phyloP scores from a whole-genome alignment of 2,113 vertebrate genomes.

The Mesoclemmys tuberculata region DNA sequence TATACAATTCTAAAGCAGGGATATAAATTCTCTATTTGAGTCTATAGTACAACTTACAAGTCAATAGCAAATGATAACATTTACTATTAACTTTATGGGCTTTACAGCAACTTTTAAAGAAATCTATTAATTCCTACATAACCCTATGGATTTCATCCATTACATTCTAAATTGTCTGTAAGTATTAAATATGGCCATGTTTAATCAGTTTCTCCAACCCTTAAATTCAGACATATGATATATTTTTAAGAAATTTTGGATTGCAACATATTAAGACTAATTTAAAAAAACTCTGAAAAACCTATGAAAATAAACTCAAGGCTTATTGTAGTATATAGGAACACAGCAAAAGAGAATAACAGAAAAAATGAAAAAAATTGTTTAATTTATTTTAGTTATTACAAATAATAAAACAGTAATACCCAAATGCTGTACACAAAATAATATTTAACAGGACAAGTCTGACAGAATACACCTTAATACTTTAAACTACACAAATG shows the following conservation, averaged over 20 bases:
- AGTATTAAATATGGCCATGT: neutral
- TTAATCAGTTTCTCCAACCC: neutral
- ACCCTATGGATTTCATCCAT: neutral
- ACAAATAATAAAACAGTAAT: slow-evolving; percentile 75
- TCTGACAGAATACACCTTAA: slow-evolving; percentile 61
- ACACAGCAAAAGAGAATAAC: slow-evolving; percentile 10
- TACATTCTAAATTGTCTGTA: neutral
- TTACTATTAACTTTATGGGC: neutral
- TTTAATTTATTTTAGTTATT: slow-evolving; percentile 80
- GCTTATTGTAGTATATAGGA: neutral
- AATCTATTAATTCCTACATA: neutral
- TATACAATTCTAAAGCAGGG: neutral
- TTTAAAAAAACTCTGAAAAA: neutral
- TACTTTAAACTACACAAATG: slow-evolving; percentile 67
- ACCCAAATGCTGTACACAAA: slow-evolving; percentile 64
- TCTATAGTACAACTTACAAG: neutral
- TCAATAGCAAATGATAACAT: neutral
- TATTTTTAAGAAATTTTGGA: neutral
- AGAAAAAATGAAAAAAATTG: slow-evolving; percentile 23
- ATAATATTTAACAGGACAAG: slow-evolving; percentile 71
- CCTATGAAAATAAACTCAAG: neutral
- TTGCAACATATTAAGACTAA: neutral
- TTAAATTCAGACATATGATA: neutral
- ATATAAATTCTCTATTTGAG: neutral
- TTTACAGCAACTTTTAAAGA: neutral